Conservation (phyloP, 1,140 invertebrate species). For the Lasioglossum baleicum region DNA sequence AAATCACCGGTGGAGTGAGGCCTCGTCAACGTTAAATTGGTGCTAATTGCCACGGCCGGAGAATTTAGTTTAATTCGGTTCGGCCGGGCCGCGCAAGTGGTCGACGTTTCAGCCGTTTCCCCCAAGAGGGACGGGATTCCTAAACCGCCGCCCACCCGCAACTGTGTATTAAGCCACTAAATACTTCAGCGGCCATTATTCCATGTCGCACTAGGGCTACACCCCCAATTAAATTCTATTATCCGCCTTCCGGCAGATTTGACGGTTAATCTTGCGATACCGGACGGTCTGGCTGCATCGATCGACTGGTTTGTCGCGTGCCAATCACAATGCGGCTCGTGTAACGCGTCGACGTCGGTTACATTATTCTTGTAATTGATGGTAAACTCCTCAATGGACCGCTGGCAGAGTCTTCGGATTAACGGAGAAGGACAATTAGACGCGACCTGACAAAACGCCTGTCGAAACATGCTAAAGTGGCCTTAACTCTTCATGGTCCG, state of each 20-base stretch:
- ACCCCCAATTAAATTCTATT: conserved; percentile 39
- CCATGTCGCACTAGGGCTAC: conserved; percentile 26
- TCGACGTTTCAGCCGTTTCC: conserved; percentile 24
- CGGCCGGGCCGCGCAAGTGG: conserved; percentile 22
- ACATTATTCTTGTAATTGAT: conserved; percentile 3
- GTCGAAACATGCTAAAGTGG: not conserved
- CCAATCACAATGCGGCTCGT: too few relatives aligned
- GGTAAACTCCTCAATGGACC: not conserved
- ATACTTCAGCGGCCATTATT: conserved; percentile 48
- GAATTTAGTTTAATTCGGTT: conserved; percentile 73
- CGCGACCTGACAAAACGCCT: not conserved
- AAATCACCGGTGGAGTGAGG: conserved; percentile 45
- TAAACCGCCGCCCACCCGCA: conserved; percentile 48
- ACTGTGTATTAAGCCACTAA: conserved; percentile 53
- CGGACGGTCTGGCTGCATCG: not conserved
- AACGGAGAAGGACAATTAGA: not conserved
- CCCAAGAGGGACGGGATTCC: conserved; percentile 54
- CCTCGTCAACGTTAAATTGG: conserved; percentile 66
- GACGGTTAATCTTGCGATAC: conserved; percentile 35
- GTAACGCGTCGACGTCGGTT: not conserved
- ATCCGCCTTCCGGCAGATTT: conserved; percentile 21
- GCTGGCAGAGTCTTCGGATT: not conserved
- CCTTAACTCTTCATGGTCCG: too few relatives aligned
- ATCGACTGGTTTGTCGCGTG: not conserved
- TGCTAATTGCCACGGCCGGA: conserved; percentile 68